Percentiles rank a stretch among this genome's conserved stretches.
These are phyloP conservation scores for Hesperophylax magnus DNA, from an alignment of 1,140 invertebrate genomes.

Conservation along the genomic window DNA sequence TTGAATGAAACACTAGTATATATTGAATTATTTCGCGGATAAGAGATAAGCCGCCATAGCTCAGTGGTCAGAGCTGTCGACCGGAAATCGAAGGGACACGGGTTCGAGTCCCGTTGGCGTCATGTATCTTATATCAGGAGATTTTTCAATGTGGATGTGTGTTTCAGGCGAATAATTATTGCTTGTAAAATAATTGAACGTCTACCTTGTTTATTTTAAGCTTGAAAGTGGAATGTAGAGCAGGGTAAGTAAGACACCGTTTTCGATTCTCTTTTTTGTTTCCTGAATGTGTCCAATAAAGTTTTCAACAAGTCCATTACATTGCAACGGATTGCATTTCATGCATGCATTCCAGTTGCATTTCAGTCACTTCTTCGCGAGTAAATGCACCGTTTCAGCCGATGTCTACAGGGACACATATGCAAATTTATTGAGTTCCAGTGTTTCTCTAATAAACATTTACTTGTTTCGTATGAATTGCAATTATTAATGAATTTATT, in stretches of 20 bases:
- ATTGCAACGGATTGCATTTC: slow-evolving; percentile 51
- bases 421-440: slow-evolving; percentile 1
- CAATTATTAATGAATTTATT: too few species aligned
- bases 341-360: slow-evolving; percentile 47
- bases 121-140: too few species aligned
- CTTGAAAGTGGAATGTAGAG: background rate
- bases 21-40: too few species aligned
- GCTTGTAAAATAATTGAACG: too few species aligned
- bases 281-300: slow-evolving; percentile 44
- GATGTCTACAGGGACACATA: slow-evolving; percentile 13
- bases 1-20: too few species aligned
- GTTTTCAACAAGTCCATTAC: slow-evolving; percentile 55
- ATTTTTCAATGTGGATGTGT: too few species aligned
- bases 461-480: background rate
- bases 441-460: background rate
- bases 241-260: slow-evolving; percentile 2
- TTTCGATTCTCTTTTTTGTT: slow-evolving; percentile 16
- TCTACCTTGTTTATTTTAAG: slow-evolving; percentile 11
- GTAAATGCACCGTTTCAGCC: slow-evolving; percentile 17
- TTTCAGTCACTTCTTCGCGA: slow-evolving; percentile 37
- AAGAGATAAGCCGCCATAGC: too few species aligned
- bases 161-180: too few species aligned
- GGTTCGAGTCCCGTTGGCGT: too few species aligned
- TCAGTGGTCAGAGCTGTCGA: too few species aligned
- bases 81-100: too few species aligned